phyloP scores from a whole-genome alignment of 2,797 vertebrate species.

The Picus viridis region DNA sequence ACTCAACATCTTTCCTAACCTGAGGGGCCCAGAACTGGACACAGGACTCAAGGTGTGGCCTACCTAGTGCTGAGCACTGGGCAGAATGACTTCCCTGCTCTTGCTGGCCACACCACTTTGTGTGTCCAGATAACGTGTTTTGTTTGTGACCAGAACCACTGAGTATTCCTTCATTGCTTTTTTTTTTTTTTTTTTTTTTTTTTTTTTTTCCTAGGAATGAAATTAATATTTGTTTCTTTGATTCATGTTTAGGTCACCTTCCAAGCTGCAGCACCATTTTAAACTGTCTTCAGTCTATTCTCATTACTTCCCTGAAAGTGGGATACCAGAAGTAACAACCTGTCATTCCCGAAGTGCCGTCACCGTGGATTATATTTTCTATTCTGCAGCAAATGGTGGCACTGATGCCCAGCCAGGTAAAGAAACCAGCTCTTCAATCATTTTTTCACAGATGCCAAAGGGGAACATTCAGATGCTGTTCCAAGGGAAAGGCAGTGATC shows the following conservation, averaged over 20 bases:
- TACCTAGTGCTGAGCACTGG: no score
- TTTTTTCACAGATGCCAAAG: not conserved
- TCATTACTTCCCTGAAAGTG: slow-evolving; percentile 83
- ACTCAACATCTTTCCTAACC: no score
- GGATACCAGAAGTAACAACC: slow-evolving; percentile 90
- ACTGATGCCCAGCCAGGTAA: slow-evolving; percentile 78
- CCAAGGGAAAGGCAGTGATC: not conserved
- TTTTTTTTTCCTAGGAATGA: not conserved
- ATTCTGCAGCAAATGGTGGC: slow-evolving; percentile 78
- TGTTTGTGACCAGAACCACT: not conserved
- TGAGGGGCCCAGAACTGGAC: no score
- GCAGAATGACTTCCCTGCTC: no score
- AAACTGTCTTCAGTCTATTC: slow-evolving; percentile 90
- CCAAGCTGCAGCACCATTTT: slow-evolving; percentile 83
- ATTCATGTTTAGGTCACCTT: slow-evolving; percentile 67
- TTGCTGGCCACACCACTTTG: not conserved
- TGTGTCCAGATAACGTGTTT: not conserved
- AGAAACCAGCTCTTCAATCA: not conserved
- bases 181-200: not conserved
- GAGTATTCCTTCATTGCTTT: not conserved
- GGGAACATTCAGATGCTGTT: not conserved
- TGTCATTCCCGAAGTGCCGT: slow-evolving; percentile 89
- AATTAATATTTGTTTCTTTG: not conserved
- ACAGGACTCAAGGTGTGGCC: no score
- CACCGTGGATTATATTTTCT: slow-evolving; percentile 97